A percentile compares a stretch with the other conserved stretches of the same genome.
These are phyloP conservation scores for Spilogale gracilis DNA, from an alignment of 2,113 vertebrate genomes.

Conservation along the genomic window DNA sequence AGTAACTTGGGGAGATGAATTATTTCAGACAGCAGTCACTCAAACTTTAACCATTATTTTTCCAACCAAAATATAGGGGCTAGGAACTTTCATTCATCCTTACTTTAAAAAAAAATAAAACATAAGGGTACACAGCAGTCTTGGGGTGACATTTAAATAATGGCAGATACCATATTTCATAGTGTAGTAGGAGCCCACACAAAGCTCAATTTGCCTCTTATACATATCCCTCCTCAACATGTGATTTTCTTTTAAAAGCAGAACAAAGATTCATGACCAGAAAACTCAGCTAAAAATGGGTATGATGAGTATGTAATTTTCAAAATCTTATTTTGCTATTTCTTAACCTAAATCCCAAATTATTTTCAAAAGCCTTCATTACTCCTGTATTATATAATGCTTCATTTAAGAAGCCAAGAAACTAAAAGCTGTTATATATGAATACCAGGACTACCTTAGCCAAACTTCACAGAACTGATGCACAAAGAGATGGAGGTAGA, in stretches of 20 bases:
- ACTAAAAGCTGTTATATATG: slow-evolving; percentile 10
- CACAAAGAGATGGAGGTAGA: not conserved
- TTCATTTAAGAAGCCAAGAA: slow-evolving; percentile 53
- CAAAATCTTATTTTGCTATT: slow-evolving; percentile 66
- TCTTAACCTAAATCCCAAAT: slow-evolving; percentile 69
- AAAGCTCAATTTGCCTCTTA: slow-evolving; percentile 14
- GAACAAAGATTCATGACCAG: slow-evolving; percentile 59
- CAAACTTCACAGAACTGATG: slow-evolving; percentile 2
- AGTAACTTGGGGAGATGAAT: not conserved
- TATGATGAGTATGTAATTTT: slow-evolving; percentile 57
- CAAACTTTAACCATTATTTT: not conserved
- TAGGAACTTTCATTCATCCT: slow-evolving; percentile 2
- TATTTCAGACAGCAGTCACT: not conserved
- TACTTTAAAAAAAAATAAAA: slow-evolving; percentile 32
- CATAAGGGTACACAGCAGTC: not conserved
- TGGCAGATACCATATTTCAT: slow-evolving; percentile 30
- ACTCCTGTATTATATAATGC: slow-evolving; percentile 14
- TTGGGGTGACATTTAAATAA: slow-evolving; percentile 46
- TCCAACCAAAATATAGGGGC: not conserved
- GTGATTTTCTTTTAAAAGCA: slow-evolving; percentile 64
- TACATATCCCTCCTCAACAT: slow-evolving; percentile 16
- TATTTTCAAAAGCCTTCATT: slow-evolving; percentile 65
- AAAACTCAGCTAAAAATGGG: slow-evolving; percentile 72
- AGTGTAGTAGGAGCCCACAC: slow-evolving; percentile 1
- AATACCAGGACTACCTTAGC: slow-evolving; percentile 1